Evolutionary conservation across 2,888 invertebrate species (phyloP).

Genomic region (Dichetophora obliterata): DNA sequence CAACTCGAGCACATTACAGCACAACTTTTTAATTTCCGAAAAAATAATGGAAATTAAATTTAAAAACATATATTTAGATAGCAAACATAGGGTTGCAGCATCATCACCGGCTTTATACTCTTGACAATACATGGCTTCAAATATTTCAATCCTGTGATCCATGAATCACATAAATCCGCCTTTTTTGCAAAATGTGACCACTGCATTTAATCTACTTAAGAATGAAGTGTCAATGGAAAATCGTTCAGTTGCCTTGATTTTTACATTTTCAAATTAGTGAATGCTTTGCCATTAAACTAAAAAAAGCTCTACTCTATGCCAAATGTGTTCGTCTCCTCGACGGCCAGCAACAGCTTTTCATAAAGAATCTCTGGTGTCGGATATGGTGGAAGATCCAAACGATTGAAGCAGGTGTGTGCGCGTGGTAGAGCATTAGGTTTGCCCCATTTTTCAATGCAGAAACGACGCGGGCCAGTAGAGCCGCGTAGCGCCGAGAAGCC

Average conservation of each 20-base stretch:
- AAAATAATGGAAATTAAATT: too few species aligned
- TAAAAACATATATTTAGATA: too few species aligned
- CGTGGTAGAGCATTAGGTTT: slow-evolving; percentile 93
- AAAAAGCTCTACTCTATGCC: slow-evolving; percentile 80
- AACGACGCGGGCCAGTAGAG: slow-evolving; percentile 94
- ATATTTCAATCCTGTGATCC: too few species aligned
- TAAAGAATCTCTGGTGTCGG: slow-evolving; percentile 91
- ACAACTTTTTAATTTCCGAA: too few species aligned
- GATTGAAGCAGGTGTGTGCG: slow-evolving; percentile 98
- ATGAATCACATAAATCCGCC: too few species aligned
- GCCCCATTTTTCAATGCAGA: slow-evolving; percentile 98
- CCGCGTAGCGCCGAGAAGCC: slow-evolving; percentile 96
- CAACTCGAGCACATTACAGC: too few species aligned
- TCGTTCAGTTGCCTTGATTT: not conserved
- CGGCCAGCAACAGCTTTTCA: slow-evolving; percentile 92
- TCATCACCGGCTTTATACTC: too few species aligned
- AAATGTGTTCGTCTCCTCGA: slow-evolving; percentile 96
- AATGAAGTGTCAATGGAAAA: not conserved
- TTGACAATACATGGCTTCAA: too few species aligned
- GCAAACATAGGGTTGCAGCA: too few species aligned
- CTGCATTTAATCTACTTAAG: not conserved
- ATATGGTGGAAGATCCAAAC: slow-evolving; percentile 95
- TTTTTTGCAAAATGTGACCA: too few species aligned
- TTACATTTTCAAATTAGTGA: not conserved
- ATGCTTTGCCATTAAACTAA: not conserved